Evolutionary conservation across 2,888 invertebrate species (phyloP), one percentile per base, ranked within the genome.

Genomic region (Theretra japonica): DNA sequence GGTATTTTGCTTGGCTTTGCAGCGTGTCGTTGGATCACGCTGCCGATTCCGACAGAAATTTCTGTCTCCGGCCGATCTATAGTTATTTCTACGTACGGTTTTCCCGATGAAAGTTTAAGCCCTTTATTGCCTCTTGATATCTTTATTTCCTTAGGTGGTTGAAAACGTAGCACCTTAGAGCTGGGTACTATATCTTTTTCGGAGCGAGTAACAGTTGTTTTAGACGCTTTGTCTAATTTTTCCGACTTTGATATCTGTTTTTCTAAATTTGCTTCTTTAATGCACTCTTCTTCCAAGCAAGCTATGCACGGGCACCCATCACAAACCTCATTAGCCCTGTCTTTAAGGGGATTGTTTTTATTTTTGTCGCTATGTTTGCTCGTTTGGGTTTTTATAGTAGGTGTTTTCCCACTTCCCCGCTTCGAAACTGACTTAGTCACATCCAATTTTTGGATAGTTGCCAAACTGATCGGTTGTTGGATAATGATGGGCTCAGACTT

Each of bases 1-100:
- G 86, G 88, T 70, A 88, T 89, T 74, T 79, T 88, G 73, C 88
- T 88, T 5, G 80, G 81, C 70, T 74, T 86, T 7, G 23, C 41
- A 19, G 8, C 70, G 23, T 72, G 76, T 62, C 70, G 70, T 57
- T 70, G 62, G 19, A 57, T 48, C n/a, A 69, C 65, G 17, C 68
- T 76, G 48, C 72, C 74, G 21, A 73, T 73, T 28, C 76, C 73
- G 7, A 72, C 77, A 19, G 75, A 75, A 17, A 84, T 79, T 28
- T 79, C 82, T 11, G 79, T 73, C 15, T 77, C 65, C 6, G 86
- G 84, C 68, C 79, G 81, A 48, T 87, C 86, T 41, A 88, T 85
- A 59, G 81, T 83, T 21, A 88, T 88, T 65, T 88, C 82, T 58
- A 89, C 70, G 56, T 78, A 78, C 2, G 82, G 82, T 15, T 77